Percentiles rank a stretch among this genome's conserved stretches.
Conservation (phyloP, 2,888 invertebrate species). For the Chromoteleia sp. region DNA sequence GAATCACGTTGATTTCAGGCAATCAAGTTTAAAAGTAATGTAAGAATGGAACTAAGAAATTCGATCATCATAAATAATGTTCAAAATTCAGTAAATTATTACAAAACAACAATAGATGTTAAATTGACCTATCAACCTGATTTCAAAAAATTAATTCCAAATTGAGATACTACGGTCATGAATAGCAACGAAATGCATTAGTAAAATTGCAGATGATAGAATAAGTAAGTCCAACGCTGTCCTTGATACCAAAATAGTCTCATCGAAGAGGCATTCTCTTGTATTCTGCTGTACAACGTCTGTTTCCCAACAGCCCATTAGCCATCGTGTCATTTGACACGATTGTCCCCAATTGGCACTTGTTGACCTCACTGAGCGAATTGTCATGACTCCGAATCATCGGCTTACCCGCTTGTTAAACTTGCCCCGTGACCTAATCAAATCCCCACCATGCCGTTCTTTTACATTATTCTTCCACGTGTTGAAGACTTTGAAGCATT, state of each 20-base stretch:
- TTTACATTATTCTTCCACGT: slow-evolving; percentile 58
- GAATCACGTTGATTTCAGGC: too few relatives aligned
- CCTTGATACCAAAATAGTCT: slow-evolving; percentile 49
- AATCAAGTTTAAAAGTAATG: too few relatives aligned
- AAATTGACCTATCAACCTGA: too few relatives aligned
- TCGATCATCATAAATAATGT: too few relatives aligned
- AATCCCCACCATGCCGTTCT: slow-evolving; percentile 70
- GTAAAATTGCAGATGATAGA: not conserved
- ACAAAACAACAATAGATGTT: too few relatives aligned
- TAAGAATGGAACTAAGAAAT: too few relatives aligned
- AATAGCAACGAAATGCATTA: not conserved
- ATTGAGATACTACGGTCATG: too few relatives aligned
- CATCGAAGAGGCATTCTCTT: slow-evolving; percentile 36
- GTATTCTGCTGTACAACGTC: slow-evolving; percentile 74
- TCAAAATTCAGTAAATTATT: too few relatives aligned
- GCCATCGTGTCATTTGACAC: slow-evolving; percentile 83
- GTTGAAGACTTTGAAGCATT: slow-evolving; percentile 13
- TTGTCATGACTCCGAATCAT: slow-evolving; percentile 84
- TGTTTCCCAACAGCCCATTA: slow-evolving; percentile 84
- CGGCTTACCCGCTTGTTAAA: slow-evolving; percentile 83
- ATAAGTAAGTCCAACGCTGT: slow-evolving; percentile 15
- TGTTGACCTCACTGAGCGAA: slow-evolving; percentile 82
- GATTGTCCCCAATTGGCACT: slow-evolving; percentile 83
- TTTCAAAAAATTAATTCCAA: too few relatives aligned
- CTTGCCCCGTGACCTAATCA: slow-evolving; percentile 81